Conservation (phyloP, 1,140 invertebrate species). For the fruit fly (Drosophila melanogaster) region Release_6_plus_ISO1_MT NT_037436.4:18484501-18485000, state of each 20-base stretch:
- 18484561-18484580: not conserved
- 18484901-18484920: slow-evolving; percentile 62
- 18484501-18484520: too few relatives aligned
- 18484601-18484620: not conserved
- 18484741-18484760: slow-evolving; percentile 27
- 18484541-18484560: not conserved
- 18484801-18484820: not conserved
- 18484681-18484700: slow-evolving; percentile 21
- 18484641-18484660: slow-evolving; percentile 18
- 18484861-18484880: slow-evolving; percentile 49
- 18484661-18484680: not conserved
- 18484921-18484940: slow-evolving; percentile 55
- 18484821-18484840: not conserved
- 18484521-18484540: too few relatives aligned
- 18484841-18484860: slow-evolving; percentile 11
- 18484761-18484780: slow-evolving; percentile 41
- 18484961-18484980: slow-evolving; percentile 19
- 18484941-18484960: slow-evolving; percentile 45
- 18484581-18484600: not conserved
- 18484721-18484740: slow-evolving; percentile 13
- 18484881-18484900: slow-evolving; percentile 53
- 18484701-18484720: slow-evolving; percentile 35
- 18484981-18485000: slow-evolving; percentile 8
- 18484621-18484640: slow-evolving; percentile 3
- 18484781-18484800: slow-evolving; percentile 33